phyloP scores from a whole-genome alignment of 1,140 invertebrate species.

The Chrysoperla carnea region DNA sequence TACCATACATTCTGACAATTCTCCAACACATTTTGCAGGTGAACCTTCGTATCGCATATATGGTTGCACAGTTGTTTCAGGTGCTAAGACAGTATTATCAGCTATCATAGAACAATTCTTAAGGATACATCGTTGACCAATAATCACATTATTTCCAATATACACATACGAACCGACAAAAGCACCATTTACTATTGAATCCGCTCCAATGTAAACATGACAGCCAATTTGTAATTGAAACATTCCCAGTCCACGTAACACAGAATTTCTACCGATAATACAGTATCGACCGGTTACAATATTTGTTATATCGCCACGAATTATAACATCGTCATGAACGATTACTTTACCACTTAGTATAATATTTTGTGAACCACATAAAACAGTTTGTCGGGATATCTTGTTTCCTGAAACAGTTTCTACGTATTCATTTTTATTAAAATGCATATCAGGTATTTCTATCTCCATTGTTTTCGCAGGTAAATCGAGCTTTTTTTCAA shows the following conservation, averaged over 20 bases:
- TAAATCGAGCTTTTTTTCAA: no score
- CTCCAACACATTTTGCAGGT: constrained; percentile 59
- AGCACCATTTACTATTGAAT: constrained; percentile 87
- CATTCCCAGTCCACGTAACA: constrained; percentile 90
- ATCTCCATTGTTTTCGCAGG: constrained; percentile 27
- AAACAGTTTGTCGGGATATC: constrained; percentile 84
- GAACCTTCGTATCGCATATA: constrained; percentile 86
- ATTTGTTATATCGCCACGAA: constrained; percentile 91
- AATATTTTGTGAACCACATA: constrained; percentile 98
- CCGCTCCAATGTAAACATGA: constrained; percentile 93
- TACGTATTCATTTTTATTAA: constrained; percentile 89
- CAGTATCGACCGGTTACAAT: constrained; percentile 91
- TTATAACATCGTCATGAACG: constrained; percentile 89
- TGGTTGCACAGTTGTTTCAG: constrained; percentile 91
- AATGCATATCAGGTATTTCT: constrained; percentile 76
- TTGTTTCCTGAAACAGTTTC: constrained; percentile 95
- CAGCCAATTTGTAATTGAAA: constrained; percentile 94
- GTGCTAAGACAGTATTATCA: constrained; percentile 88
- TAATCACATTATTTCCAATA: constrained; percentile 97
- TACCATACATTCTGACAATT: constrained; percentile 78
- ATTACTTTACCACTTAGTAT: constrained; percentile 98
- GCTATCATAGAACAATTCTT: constrained; percentile 97
- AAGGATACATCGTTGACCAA: constrained; percentile 83
- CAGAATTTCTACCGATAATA: constrained; percentile 83
- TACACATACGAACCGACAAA: constrained; percentile 93